Conservation (phyloP, 2,888 invertebrate genomes). For the Sminthurides aquaticus region DNA sequence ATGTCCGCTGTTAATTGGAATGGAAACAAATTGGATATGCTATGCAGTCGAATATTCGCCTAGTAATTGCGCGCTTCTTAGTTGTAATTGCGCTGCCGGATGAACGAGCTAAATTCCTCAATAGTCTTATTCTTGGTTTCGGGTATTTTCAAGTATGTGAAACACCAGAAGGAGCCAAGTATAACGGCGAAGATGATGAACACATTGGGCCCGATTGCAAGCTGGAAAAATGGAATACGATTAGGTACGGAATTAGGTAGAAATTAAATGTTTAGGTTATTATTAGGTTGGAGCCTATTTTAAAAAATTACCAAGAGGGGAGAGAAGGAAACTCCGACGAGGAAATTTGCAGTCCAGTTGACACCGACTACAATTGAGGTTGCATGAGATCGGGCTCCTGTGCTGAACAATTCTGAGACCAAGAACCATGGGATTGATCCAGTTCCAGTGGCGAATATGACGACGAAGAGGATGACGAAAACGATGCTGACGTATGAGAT, state of each 20-base stretch:
- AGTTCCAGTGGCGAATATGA: slow-evolving; percentile 82
- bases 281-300: neutral
- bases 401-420: slow-evolving; percentile 78
- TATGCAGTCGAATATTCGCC: neutral
- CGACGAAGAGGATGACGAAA: slow-evolving; percentile 70
- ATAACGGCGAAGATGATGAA: slow-evolving; percentile 72
- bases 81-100: slow-evolving; percentile 19
- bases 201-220: slow-evolving; percentile 60
- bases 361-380: slow-evolving; percentile 75
- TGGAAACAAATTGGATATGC: neutral
- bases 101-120: slow-evolving; percentile 63
- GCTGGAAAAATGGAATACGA: slow-evolving; percentile 46
- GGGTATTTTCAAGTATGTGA: slow-evolving; percentile 76
- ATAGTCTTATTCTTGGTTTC: slow-evolving; percentile 81
- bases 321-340: slow-evolving; percentile 70
- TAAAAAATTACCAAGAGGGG: slow-evolving; percentile 55
- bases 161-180: slow-evolving; percentile 64
- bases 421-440: slow-evolving; percentile 93
- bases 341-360: slow-evolving; percentile 80
- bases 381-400: slow-evolving; percentile 73
- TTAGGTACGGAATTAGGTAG: no score
- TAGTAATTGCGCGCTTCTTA: neutral
- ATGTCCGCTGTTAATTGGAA: neutral
- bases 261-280: no score
- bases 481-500: slow-evolving; percentile 66